Conservation (phyloP, 2,113 vertebrate genomes). For the Sciurus niger region DNA sequence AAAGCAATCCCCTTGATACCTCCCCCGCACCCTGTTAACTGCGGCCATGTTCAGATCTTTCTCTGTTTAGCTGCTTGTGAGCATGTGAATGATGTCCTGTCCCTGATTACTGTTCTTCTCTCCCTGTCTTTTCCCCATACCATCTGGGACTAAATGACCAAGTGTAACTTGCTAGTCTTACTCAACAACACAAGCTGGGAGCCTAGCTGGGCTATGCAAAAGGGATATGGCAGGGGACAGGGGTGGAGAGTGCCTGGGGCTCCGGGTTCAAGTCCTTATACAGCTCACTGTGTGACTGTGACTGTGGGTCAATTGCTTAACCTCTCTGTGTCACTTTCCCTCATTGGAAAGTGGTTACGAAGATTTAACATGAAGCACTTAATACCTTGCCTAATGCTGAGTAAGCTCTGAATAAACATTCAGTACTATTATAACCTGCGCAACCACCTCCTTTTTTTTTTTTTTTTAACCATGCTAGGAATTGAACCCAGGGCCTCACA, state of each 20-base stretch:
- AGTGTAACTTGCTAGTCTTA: background rate
- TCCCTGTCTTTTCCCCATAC: background rate
- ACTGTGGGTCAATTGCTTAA: background rate
- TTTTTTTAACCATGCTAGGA: background rate
- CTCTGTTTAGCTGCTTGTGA: background rate
- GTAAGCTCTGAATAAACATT: background rate
- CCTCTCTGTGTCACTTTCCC: background rate
- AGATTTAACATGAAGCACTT: background rate
- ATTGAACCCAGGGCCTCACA: background rate
- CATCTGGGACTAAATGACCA: background rate
- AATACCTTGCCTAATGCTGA: background rate
- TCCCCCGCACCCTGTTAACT: background rate
- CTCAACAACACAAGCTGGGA: background rate
- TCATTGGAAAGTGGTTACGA: background rate
- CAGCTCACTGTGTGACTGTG: background rate
- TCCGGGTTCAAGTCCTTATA: background rate
- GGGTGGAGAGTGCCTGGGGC: background rate
- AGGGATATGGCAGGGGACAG: background rate
- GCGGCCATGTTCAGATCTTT: background rate
- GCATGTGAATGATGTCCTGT: background rate
- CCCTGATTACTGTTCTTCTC: background rate
- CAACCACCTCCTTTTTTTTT: background rate
- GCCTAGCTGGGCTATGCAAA: too few species aligned
- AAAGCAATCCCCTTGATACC: background rate
- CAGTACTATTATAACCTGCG: background rate